Evolutionary conservation across 2,888 invertebrate genomes (phyloP).

Genomic region (Pandemis corylana): DNA sequence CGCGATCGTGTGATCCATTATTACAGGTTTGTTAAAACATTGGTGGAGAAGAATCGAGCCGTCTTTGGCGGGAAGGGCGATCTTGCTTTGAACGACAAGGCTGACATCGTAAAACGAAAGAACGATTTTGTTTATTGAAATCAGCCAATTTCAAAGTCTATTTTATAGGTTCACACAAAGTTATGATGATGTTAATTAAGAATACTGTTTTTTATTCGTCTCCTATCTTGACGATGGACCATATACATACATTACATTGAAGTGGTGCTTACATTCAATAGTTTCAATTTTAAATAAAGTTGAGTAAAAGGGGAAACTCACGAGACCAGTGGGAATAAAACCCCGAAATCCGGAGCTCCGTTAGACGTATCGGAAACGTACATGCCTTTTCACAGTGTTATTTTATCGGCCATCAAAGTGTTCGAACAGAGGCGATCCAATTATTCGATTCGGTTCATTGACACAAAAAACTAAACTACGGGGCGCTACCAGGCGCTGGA

Average conservation of each 20-base stretch:
- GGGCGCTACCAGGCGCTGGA: background rate
- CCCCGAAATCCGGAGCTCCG: conserved; percentile 3
- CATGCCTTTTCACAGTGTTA: conserved; percentile 23
- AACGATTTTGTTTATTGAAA: conserved; percentile 55
- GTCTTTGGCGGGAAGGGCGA: conserved; percentile 50
- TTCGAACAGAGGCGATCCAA: conserved; percentile 25
- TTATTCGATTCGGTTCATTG: conserved; percentile 24
- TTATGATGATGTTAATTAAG: background rate
- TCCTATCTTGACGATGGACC: background rate
- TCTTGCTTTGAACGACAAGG: conserved; percentile 49
- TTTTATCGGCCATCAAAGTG: conserved; percentile 31
- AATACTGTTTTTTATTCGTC: background rate
- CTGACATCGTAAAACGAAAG: conserved; percentile 58
- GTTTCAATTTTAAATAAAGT: conserved; percentile 11
- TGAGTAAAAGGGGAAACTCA: conserved; percentile 1
- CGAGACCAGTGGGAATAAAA: conserved; percentile 11
- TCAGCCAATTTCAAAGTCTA: background rate
- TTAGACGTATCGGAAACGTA: conserved; percentile 17
- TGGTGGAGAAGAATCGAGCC: conserved; percentile 60
- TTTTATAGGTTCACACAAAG: background rate
- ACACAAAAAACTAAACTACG: conserved; percentile 21
- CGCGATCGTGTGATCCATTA: conserved; percentile 50
- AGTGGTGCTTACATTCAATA: background rate
- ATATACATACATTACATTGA: background rate
- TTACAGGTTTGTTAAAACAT: conserved; percentile 65